Conservation (phyloP, 2,113 vertebrate genomes). For the Corythaixoides concolor region DNA sequence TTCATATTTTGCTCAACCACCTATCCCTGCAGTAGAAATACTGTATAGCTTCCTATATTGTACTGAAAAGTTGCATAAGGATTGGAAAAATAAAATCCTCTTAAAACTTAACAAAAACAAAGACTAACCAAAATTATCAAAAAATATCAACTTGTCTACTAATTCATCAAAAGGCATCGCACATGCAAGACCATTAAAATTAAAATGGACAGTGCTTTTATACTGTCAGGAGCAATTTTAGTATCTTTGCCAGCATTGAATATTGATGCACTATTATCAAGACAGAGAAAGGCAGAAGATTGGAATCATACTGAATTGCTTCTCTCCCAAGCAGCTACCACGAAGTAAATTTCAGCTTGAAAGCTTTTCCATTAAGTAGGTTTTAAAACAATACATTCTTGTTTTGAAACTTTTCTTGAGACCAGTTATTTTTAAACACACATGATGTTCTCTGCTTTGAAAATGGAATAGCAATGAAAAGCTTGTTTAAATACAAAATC, state of each 20-base stretch:
- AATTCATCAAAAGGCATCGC: not conserved
- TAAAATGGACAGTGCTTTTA: not conserved
- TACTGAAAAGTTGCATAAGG: not conserved
- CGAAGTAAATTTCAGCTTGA: not conserved
- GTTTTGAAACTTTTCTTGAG: not conserved
- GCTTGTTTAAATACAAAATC: not conserved
- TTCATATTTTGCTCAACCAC: not conserved
- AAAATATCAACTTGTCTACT: not conserved
- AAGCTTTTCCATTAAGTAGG: not conserved
- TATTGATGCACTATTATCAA: not conserved
- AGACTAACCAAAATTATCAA: not conserved
- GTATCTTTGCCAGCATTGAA: not conserved
- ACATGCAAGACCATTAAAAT: not conserved
- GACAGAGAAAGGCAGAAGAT: not conserved
- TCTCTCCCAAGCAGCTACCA: not conserved
- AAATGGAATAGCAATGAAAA: not conserved
- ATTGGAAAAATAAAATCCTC: not conserved
- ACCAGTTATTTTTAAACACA: not conserved
- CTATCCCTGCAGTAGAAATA: not conserved
- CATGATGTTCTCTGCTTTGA: not conserved
- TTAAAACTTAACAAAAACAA: not conserved
- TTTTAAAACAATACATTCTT: not conserved
- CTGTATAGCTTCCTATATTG: not conserved
- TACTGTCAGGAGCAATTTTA: not conserved
- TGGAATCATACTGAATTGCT: not conserved